phyloP scores from a whole-genome alignment of 2,797 vertebrate genomes.

The Takifugu rubripes region DNA sequence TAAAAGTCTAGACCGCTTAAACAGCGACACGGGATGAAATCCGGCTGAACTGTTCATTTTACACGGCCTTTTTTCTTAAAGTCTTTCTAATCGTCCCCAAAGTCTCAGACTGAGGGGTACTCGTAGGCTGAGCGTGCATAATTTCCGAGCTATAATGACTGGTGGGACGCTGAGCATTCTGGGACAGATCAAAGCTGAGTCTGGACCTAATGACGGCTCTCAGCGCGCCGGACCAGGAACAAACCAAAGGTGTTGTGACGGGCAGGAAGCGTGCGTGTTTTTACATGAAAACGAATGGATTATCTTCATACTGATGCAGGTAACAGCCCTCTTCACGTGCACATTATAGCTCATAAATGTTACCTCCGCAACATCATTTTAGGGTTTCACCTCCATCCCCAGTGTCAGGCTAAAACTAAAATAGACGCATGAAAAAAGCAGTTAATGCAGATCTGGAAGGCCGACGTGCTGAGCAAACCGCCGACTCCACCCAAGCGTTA shows the following conservation, averaged over 20 bases:
- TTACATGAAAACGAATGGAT: constrained; percentile 9
- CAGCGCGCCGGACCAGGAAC: constrained; percentile 33
- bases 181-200: constrained; percentile 43
- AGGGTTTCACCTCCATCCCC: no score
- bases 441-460: constrained; percentile 9
- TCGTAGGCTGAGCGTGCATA: constrained; percentile 35
- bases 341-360: no score
- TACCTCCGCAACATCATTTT: no score
- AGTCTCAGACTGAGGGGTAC: constrained; percentile 22
- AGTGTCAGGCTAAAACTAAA: no score
- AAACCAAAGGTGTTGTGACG: constrained; percentile 34
- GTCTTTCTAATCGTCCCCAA: constrained; percentile 13
- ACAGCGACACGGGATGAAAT: constrained; percentile 10
- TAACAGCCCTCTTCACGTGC: no score
- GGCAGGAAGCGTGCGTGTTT: constrained; percentile 12
- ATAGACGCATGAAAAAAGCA: no score
- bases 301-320: no score
- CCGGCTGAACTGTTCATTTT: constrained; percentile 29
- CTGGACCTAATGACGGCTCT: constrained; percentile 45
- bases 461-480: constrained; percentile 14
- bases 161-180: constrained; percentile 12
- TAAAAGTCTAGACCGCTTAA: constrained; percentile 28
- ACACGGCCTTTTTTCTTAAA: constrained; percentile 7
- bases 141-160: constrained; percentile 40
- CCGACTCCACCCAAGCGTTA: background rate